Base-by-base conservation (phyloP, 2,797 vertebrate species). In the Ispidina picta region DNA sequence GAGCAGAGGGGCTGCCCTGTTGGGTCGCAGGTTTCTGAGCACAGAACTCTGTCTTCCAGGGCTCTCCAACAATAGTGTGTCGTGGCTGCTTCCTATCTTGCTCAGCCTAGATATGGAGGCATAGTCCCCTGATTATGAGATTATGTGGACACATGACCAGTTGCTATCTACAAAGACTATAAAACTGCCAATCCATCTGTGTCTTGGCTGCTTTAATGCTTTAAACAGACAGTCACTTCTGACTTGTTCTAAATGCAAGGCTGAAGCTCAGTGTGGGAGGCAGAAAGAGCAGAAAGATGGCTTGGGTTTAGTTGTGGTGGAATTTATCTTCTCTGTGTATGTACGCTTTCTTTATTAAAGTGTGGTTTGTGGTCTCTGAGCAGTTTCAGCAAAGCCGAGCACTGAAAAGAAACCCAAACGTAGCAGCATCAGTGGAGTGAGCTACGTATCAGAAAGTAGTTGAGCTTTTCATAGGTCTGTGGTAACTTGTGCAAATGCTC, bases 331-430 rank as follows among this genome's bases (percentile, higher is more conserved):
- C 73, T 86, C 0, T 44, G 9, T 69, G 25, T 55, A 31, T 39
- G 28, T 83, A 49, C 60, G 37, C 70, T 79, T 86, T 88, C 46
- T 89, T 82, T 91, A 52, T 69, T 88, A 79, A 87, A 77, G 15
- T 14, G 2, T 79, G 43, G 62, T 91, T 91, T 95, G 83, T 63
- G 86, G 78, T 86, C 39, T 85, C 65, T 54, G 84, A 88, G 73
- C 59, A 80, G 83, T 86, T 91, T 93, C 74, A 84, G 39, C 71
- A 86, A 51, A 88, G 35, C 41, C 0, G 2, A 23, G 31, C 0
- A 2, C 83, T 23, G 48, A 72, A 75, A 83, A 39, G 74, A 92
- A 93, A 79, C 78, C 35, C 77, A 52, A 90, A 49, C 6, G 1
- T 12, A 52, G 83, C 29, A 83, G 33, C 28, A 14, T 31, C 48